A percentile compares a stretch with the other conserved stretches of the same genome.
These are phyloP conservation scores for Dione juno DNA, from an alignment of 2,888 invertebrate species.

Conservation along the genomic window DNA sequence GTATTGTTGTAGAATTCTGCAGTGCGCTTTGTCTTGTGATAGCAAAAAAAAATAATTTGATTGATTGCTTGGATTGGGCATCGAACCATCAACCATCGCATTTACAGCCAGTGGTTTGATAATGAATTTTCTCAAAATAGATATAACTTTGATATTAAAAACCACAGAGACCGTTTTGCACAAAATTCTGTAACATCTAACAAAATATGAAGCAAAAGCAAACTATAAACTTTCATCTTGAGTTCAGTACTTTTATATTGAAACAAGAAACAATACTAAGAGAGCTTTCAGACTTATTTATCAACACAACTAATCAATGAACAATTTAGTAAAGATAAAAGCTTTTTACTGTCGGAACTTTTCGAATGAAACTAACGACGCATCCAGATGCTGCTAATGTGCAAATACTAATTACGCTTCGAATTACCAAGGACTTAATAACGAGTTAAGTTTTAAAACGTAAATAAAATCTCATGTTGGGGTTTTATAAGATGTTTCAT, in stretches of 20 bases:
- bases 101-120: too few species aligned
- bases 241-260: not conserved
- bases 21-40: too few species aligned
- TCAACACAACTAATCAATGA: not conserved
- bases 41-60: too few species aligned
- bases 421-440: conserved; percentile 38
- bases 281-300: not conserved
- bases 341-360: conserved; percentile 6
- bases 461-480: not conserved
- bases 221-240: not conserved
- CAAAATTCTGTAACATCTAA: too few species aligned
- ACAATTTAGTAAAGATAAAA: conserved; percentile 13
- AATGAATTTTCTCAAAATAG: too few species aligned
- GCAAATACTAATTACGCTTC: conserved; percentile 40
- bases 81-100: too few species aligned
- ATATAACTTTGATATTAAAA: too few species aligned
- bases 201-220: not conserved
- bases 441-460: conserved; percentile 38
- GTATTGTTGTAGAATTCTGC: too few species aligned
- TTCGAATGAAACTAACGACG: conserved; percentile 36
- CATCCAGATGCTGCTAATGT: conserved; percentile 42
- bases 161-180: too few species aligned
- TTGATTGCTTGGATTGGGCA: too few species aligned
- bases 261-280: not conserved
- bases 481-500: not conserved